Percentiles rank a stretch among this genome's conserved stretches.
Conservation (phyloP, 1,140 invertebrate species). For the Amphibalanus amphitrite region DNA sequence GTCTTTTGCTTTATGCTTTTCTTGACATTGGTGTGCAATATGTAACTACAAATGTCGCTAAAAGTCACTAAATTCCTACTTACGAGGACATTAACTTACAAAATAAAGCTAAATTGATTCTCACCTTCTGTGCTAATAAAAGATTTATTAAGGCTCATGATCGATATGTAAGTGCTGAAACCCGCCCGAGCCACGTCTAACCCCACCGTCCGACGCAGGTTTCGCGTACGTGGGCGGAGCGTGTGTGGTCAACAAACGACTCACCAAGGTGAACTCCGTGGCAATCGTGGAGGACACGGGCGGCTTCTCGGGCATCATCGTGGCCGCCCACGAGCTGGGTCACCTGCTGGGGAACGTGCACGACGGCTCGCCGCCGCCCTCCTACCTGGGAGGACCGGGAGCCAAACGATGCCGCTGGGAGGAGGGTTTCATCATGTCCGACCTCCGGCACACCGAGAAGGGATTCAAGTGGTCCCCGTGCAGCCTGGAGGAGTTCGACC, state of each 20-base stretch:
- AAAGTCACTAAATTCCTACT: no score
- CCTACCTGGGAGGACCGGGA: slow-evolving; percentile 83
- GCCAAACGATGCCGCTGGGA: slow-evolving; percentile 89
- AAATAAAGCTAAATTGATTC: no score
- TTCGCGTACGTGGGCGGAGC: slow-evolving; percentile 91
- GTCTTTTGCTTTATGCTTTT: no score
- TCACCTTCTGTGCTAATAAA: no score
- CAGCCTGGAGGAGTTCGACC: slow-evolving; percentile 83
- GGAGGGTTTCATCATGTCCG: slow-evolving; percentile 91
- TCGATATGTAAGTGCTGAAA: slow-evolving; percentile 7
- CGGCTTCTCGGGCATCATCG: slow-evolving; percentile 88
- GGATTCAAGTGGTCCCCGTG: slow-evolving; percentile 89
- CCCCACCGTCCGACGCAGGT: slow-evolving; percentile 34
- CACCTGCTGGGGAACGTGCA: slow-evolving; percentile 90
- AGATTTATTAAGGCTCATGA: no score
- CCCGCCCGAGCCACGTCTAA: slow-evolving; percentile 1
- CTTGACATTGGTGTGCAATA: no score
- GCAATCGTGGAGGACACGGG: slow-evolving; percentile 92
- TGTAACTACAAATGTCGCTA: no score
- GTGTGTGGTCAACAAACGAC: slow-evolving; percentile 83
- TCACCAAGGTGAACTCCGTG: slow-evolving; percentile 90
- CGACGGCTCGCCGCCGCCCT: slow-evolving; percentile 83
- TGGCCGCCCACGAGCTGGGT: slow-evolving; percentile 88
- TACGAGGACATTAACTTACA: no score
- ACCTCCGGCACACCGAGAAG: slow-evolving; percentile 79